phyloP scores from a whole-genome alignment of 2,113 vertebrate species.

The Ivindomyrus marchei region DNA sequence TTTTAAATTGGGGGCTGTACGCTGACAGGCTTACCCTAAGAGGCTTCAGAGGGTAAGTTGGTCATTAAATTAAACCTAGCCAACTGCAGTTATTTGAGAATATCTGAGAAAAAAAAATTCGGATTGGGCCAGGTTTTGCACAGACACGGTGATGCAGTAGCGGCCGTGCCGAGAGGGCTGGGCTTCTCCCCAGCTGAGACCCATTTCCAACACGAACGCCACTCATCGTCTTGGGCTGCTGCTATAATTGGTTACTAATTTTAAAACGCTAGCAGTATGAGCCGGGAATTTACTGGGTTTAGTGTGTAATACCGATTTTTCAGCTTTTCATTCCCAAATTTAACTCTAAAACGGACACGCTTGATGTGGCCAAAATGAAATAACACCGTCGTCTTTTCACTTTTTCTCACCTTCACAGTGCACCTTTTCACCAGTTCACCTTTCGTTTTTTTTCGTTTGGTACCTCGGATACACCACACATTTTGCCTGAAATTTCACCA shows the following conservation, averaged over 20 bases:
- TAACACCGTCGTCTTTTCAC: neutral
- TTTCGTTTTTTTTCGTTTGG: neutral
- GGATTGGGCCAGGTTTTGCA: conserved; percentile 39
- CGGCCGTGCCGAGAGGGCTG: conserved; percentile 34
- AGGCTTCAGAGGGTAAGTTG: neutral
- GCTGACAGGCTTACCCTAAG: neutral
- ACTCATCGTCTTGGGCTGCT: conserved; percentile 41
- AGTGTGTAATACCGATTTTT: neutral
- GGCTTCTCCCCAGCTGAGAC: conserved; percentile 59
- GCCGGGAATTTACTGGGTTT: conserved; percentile 26
- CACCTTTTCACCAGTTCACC: neutral
- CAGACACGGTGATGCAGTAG: conserved; percentile 38
- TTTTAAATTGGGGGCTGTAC: neutral
- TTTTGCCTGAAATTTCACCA: neutral
- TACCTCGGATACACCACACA: neutral
- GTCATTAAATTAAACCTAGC: conserved; percentile 12
- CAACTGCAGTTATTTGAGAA: neutral
- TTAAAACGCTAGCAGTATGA: conserved; percentile 45
- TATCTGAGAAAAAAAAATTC: neutral
- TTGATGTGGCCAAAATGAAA: conserved; percentile 29
- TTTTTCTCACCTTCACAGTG: neutral
- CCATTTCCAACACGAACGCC: conserved; percentile 53
- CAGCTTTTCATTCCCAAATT: conserved; percentile 11
- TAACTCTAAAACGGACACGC: conserved; percentile 43
- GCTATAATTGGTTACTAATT: conserved; percentile 65